Percentiles rank a stretch among this genome's conserved stretches.
Conservation (phyloP, 2,888 invertebrate species). For the Microctonus brassicae region DNA sequence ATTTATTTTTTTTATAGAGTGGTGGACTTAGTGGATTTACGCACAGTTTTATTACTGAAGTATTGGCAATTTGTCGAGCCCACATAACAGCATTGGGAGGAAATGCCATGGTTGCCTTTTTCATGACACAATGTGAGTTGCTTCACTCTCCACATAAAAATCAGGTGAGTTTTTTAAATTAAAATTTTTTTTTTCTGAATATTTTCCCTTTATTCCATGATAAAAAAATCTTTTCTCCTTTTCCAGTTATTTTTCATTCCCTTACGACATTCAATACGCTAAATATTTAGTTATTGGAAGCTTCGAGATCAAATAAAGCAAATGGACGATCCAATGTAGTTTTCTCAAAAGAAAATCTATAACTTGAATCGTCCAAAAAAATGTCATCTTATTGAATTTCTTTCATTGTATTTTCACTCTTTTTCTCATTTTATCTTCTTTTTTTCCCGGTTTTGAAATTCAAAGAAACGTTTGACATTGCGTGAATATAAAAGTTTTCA, state of each 20-base stretch:
- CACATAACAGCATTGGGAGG: constrained; percentile 95
- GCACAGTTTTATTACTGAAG: constrained; percentile 93
- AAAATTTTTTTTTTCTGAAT: not conserved
- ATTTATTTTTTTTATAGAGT: constrained; percentile 71
- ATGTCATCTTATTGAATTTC: not conserved
- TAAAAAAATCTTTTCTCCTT: not conserved
- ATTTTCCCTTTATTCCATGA: too few species aligned
- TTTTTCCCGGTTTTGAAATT: not conserved
- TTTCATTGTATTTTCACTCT: not conserved
- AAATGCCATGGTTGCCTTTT: constrained; percentile 94
- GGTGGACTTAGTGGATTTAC: constrained; percentile 96
- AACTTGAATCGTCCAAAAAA: not conserved
- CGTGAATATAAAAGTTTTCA: not conserved
- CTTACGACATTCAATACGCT: not conserved
- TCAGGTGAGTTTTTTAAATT: constrained; percentile 77
- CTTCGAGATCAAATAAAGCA: not conserved
- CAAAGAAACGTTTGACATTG: not conserved
- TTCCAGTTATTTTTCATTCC: not conserved
- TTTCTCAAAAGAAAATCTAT: not conserved
- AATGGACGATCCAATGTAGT: not conserved
- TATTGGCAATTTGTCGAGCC: constrained; percentile 91
- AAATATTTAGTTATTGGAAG: not conserved
- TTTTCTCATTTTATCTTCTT: not conserved
- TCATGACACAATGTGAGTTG: constrained; percentile 91
- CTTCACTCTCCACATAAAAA: constrained; percentile 96